These are phyloP conservation scores for Piaya cayana DNA, from an alignment of 2,113 vertebrate genomes.

Conservation along the genomic window DNA sequence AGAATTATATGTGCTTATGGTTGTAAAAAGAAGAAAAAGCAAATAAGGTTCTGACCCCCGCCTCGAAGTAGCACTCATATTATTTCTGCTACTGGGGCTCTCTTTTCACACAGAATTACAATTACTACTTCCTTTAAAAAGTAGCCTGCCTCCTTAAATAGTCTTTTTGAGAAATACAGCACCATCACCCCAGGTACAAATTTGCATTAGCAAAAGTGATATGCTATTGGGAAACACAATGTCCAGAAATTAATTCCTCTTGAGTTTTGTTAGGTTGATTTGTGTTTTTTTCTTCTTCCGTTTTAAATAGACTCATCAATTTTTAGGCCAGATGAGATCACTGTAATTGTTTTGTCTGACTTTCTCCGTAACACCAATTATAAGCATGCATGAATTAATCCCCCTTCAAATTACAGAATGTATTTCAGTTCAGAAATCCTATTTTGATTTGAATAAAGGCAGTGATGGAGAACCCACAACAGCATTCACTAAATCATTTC, in stretches of 20 bases:
- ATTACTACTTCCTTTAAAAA: not conserved
- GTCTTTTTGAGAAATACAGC: not conserved
- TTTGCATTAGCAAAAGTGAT: not conserved
- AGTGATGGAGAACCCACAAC: conserved; percentile 13
- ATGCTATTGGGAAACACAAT: not conserved
- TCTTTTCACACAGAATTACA: not conserved
- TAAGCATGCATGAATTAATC: conserved; percentile 20
- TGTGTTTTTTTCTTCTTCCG: fast-evolving
- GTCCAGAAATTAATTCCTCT: conserved; percentile 5
- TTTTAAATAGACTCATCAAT: not conserved
- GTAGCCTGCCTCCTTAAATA: not conserved
- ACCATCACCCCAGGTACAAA: not conserved
- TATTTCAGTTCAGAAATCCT: conserved; percentile 26
- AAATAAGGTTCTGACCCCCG: not conserved
- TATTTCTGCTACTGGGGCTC: not conserved
- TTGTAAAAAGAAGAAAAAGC: not conserved
- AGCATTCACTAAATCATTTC: conserved; percentile 20
- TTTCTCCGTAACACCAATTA: conserved; percentile 4
- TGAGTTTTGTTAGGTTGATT: not conserved
- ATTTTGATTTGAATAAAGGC: conserved; percentile 25
- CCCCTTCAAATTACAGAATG: not conserved
- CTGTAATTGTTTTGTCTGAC: conserved; percentile 38
- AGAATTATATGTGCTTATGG: not conserved
- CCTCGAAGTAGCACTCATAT: not conserved
- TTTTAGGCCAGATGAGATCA: conserved; percentile 28